Evolutionary conservation across 2,888 invertebrate species (phyloP).

Genomic region (Eristalinus sepulchralis): DNA sequence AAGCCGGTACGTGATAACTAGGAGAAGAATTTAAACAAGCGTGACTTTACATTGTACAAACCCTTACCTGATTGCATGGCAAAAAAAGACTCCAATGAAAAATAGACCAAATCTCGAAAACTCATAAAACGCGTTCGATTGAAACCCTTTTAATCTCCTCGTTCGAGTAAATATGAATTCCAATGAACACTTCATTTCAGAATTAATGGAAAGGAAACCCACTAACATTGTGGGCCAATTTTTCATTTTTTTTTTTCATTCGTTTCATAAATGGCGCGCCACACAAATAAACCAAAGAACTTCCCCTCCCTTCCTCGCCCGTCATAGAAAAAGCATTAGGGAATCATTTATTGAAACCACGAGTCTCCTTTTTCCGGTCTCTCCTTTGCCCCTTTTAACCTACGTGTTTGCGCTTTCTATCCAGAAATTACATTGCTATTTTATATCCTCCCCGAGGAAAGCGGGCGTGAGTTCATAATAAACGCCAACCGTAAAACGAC

Average conservation of each 20-base stretch:
- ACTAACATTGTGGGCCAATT: slow-evolving; percentile 8
- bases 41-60: too few species aligned
- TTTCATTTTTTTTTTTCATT: neutral
- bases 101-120: neutral
- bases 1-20: too few species aligned
- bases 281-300: slow-evolving; percentile 15
- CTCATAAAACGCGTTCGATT: slow-evolving; percentile 22
- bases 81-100: too few species aligned
- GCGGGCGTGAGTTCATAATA: slow-evolving; percentile 11
- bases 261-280: neutral
- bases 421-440: slow-evolving; percentile 58
- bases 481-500: slow-evolving; percentile 19
- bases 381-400: slow-evolving; percentile 14
- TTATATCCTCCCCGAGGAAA: slow-evolving; percentile 16
- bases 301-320: neutral
- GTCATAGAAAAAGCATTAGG: slow-evolving; percentile 35
- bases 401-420: slow-evolving; percentile 45
- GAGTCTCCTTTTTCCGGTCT: slow-evolving; percentile 23
- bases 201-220: slow-evolving; percentile 57
- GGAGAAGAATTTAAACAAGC: too few species aligned
- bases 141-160: slow-evolving; percentile 43
- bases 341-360: slow-evolving; percentile 56
- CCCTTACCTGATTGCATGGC: too few species aligned
- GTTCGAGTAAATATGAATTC: slow-evolving; percentile 48
- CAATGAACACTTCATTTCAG: slow-evolving; percentile 36